Base-by-base conservation (phyloP, 1,140 invertebrate species). In the Drosophila teissieri region DNA sequence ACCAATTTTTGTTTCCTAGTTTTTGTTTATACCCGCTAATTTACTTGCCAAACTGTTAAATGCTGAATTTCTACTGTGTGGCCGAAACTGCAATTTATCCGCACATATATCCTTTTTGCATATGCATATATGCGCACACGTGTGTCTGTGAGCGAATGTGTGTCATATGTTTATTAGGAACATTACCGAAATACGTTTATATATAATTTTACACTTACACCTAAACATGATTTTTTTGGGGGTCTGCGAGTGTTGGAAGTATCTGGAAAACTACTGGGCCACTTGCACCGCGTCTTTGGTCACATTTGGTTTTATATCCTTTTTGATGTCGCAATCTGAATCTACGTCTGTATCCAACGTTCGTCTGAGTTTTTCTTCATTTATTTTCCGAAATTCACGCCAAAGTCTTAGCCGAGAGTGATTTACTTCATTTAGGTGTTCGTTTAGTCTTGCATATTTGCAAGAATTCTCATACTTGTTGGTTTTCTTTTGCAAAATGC, bases 121-220 rank as follows among this genome's bases (percentile, higher is more conserved):
- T 56, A 61, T 58, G 48, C 40, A 77, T 64, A 64, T 73, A 68
- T 67, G 55, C 51, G 57, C 51, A 62, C 75, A 49, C 45, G 62
- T 68, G 34, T 55, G 40, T 24, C 36, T 55, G 67, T 70, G 49
- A 68, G 51, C 42, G 63, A 65, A 17, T 60, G 46, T 83, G 64
- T 89, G 63, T 74, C 65, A 58, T 55, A 70, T 75, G 70, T 80
- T 79, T 90, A 80, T 90, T 91, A 91, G 90, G 90, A 91, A 91
- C 90, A 91, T 91, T 91, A 91, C 90, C 90, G 90, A 91, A 91
- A 91, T 90, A 84, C 69, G 68, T 89, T 78, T 79, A 83, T 72
- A 73, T 73, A 69, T 84, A 91, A 80, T 91, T 91, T 91, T 91
- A 91, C 85, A 91, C 90, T 91, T 91, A 91, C 45, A 85, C 69